Evolutionary conservation across 2,797 vertebrate genomes (phyloP).

Genomic region (Masticophis lateralis): DNA sequence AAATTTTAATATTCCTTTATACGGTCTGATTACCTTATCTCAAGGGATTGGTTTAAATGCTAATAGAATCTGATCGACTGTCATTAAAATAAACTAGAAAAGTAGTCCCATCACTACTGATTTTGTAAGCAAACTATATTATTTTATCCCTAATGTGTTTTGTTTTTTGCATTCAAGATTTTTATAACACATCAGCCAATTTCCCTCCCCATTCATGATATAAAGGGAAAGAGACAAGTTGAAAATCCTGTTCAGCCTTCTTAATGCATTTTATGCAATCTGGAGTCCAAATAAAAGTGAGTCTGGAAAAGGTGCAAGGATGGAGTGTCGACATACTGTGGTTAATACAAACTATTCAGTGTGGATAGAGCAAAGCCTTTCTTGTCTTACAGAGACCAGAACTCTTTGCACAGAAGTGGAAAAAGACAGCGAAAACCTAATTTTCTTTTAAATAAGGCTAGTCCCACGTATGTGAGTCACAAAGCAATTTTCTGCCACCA

Average conservation of each 20-base stretch:
- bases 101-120: slow-evolving; percentile 15
- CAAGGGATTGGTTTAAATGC: slow-evolving; percentile 6
- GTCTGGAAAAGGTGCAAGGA: not conserved
- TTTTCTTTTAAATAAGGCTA: not conserved
- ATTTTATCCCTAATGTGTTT: slow-evolving; percentile 12
- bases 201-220: not conserved
- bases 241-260: not conserved
- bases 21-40: slow-evolving; percentile 23
- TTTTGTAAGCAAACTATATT: not conserved
- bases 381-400: not conserved
- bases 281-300: not conserved
- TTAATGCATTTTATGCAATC: slow-evolving; percentile 25
- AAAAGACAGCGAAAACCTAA: not conserved
- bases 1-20: slow-evolving; percentile 45
- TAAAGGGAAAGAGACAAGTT: not conserved
- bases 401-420: not conserved
- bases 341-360: not conserved
- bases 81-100: slow-evolving; percentile 37
- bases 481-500: slow-evolving; percentile 9
- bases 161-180: not conserved
- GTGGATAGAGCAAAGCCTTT: not conserved
- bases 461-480: not conserved
- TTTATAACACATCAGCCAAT: not conserved
- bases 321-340: not conserved
- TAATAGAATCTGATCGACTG: slow-evolving; percentile 27